Conservation (phyloP, 2,113 vertebrate species). For the Tragulus kanchil region DNA sequence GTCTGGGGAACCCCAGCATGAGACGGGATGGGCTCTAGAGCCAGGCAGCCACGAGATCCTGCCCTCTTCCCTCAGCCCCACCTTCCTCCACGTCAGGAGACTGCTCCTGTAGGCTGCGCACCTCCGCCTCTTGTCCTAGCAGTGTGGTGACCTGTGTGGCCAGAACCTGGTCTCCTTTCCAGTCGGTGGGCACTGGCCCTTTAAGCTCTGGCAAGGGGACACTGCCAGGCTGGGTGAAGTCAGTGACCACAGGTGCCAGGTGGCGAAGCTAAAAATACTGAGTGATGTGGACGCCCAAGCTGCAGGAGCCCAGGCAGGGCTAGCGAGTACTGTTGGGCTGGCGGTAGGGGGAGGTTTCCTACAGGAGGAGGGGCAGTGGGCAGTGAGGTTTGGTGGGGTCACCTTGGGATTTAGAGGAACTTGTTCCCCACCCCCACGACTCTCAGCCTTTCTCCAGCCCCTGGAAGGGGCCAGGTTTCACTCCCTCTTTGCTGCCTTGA, state of each 20-base stretch:
- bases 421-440: background rate
- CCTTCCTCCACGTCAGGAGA: background rate
- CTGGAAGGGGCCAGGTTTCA: background rate
- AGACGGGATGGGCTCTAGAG: background rate
- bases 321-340: background rate
- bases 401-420: conserved; percentile 3
- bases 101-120: no score
- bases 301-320: conserved; percentile 27
- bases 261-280: conserved; percentile 82
- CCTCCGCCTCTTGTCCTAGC: background rate
- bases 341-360: background rate
- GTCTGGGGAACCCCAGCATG: background rate
- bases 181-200: conserved; percentile 53
- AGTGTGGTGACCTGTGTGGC: background rate
- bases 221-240: conserved; percentile 69
- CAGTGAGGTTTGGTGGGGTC: background rate
- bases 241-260: conserved; percentile 83
- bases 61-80: no score
- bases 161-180: background rate
- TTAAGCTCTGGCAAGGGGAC: conserved; percentile 69
- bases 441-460: background rate
- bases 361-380: background rate
- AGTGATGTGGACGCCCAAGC: conserved; percentile 63
- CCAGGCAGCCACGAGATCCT: background rate
- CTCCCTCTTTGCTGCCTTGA: background rate